These are phyloP conservation scores for Drosophila rhopaloa DNA, from an alignment of 1,140 invertebrate genomes.

Conservation along the genomic window DNA sequence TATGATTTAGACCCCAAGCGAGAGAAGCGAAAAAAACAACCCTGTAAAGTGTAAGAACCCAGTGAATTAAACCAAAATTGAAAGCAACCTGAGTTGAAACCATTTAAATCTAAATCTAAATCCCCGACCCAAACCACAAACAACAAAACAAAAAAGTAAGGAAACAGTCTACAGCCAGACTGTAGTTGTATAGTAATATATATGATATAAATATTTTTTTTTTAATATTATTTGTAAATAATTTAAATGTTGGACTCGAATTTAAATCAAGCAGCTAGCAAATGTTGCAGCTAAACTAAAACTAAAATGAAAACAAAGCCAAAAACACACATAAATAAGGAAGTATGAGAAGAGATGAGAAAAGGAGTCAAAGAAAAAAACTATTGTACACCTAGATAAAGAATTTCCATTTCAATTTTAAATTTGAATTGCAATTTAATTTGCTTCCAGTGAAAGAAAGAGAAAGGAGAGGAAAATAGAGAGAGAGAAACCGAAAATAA, in stretches of 20 bases:
- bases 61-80: conserved; percentile 62
- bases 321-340: conserved; percentile 32
- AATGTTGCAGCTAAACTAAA: conserved; percentile 46
- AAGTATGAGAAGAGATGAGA: conserved; percentile 13
- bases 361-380: conserved; percentile 1
- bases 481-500: conserved; percentile 38
- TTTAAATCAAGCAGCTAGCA: conserved; percentile 64
- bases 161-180: conserved; percentile 56
- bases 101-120: conserved; percentile 14
- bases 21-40: conserved; percentile 30
- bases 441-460: conserved; percentile 57
- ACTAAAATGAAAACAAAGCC: conserved; percentile 49
- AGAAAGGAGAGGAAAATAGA: conserved; percentile 1
- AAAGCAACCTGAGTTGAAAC: conserved; percentile 36
- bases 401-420: conserved; percentile 43
- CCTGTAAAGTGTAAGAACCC: conserved; percentile 41
- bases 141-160: conserved; percentile 24
- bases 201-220: conserved; percentile 58
- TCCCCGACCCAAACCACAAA: background rate
- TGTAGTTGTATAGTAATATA: conserved; percentile 61
- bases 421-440: conserved; percentile 54
- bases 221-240: conserved; percentile 76
- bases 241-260: conserved; percentile 81
- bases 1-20: conserved; percentile 53
- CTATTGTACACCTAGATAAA: conserved; percentile 50